phyloP scores from a whole-genome alignment of 2,113 vertebrate genomes.

The Toxostoma redivivum region DNA sequence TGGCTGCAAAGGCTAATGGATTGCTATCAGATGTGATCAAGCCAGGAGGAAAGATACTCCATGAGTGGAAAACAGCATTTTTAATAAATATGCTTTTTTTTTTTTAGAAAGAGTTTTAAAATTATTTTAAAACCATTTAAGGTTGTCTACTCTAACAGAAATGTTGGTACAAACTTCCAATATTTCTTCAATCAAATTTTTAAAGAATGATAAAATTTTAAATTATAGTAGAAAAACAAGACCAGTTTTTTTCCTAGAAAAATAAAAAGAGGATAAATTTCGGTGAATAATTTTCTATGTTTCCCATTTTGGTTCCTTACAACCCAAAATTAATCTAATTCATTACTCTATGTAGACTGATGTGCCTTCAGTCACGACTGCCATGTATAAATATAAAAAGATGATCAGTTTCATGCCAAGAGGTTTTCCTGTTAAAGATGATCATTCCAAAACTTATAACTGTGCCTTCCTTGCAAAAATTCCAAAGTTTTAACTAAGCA shows the following conservation, averaged over 20 bases:
- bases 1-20: not conserved
- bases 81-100: accelerated
- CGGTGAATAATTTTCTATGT: not conserved
- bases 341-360: not conserved
- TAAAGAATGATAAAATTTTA: not conserved
- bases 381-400: not conserved
- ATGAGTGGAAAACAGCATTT: not conserved
- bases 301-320: not conserved
- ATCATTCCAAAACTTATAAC: not conserved
- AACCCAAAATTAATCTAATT: not conserved
- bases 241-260: not conserved
- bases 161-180: not conserved
- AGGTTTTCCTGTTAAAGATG: not conserved
- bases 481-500: not conserved
- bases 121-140: not conserved
- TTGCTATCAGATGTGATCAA: not conserved
- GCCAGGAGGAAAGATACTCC: not conserved
- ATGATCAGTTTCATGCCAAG: not conserved
- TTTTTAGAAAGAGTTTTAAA: not conserved
- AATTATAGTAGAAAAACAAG: not conserved
- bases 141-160: not conserved
- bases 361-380: not conserved
- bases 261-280: not conserved
- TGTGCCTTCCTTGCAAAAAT: not conserved
- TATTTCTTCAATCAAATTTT: not conserved